Conservation (phyloP, 2,888 invertebrate species). For the Orthosia gothica region DNA sequence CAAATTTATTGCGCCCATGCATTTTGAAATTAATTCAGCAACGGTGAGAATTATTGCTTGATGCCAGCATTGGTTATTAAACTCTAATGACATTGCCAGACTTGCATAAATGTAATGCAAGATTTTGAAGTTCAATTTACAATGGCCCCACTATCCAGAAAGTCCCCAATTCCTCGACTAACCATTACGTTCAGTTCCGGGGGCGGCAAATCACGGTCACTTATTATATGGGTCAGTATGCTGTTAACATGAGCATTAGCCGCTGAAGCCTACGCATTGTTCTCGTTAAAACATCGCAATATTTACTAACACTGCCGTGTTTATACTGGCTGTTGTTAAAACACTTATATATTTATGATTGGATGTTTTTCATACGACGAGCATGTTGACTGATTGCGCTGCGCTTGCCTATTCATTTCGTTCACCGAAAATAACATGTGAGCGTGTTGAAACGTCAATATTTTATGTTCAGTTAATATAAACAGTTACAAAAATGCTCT, state of each 20-base stretch:
- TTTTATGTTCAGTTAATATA: constrained; percentile 61
- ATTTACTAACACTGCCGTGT: constrained; percentile 76
- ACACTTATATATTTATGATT: constrained; percentile 72
- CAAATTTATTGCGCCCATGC: neutral
- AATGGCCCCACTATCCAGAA: neutral
- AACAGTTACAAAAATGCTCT: constrained; percentile 48
- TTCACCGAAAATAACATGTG: constrained; percentile 64
- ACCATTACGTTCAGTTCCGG: constrained; percentile 41
- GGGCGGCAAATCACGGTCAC: constrained; percentile 59
- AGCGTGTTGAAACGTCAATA: constrained; percentile 64
- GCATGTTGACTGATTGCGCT: constrained; percentile 65
- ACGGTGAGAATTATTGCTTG: neutral
- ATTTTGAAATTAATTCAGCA: constrained; percentile 17
- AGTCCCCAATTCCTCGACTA: neutral
- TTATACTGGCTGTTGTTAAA: constrained; percentile 69
- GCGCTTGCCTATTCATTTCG: constrained; percentile 65
- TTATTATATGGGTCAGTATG: constrained; percentile 65
- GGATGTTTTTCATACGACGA: constrained; percentile 66
- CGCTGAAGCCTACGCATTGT: constrained; percentile 78
- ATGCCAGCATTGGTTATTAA: neutral
- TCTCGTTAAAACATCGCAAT: constrained; percentile 79
- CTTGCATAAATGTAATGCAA: neutral
- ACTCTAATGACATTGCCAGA: neutral
- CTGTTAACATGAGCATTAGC: constrained; percentile 66
- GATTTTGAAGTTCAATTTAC: neutral